Evolutionary conservation across 2,888 invertebrate species (phyloP), one percentile per base, ranked within the genome.

Genomic region (Phyto melanocephala): DNA sequence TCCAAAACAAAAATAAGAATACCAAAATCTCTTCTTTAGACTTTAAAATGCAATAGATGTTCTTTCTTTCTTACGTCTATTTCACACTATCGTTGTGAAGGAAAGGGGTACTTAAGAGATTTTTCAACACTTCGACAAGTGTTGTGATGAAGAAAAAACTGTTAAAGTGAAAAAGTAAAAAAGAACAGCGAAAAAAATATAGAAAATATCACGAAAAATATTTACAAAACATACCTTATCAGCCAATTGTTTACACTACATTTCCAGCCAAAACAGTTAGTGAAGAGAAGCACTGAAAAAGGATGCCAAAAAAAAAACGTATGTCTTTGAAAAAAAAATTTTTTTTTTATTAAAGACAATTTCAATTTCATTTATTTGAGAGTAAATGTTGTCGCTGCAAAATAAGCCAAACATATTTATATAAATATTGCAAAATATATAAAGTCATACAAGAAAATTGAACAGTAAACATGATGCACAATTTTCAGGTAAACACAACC

Each of bases 241-340:
- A 81, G 81, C 68, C 84, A 84, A 84, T 81, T 81, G 81, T 76
- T 81, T 80, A 81, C 72, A 76, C 50, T 68, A 76, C 71, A 84
- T 71, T 81, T 76, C 81, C 56, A 74, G 22, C n/a, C 40, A 40
- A 42, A 60, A 50, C 40, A 74, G 35, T 60, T 28, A 15, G 13
- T 15, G 7, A 28, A 37, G 8, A 35, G 60, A n/a, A 22, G 5
- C 11, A 63, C 11, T 15, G 13, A 22, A 58, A 56, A 62, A 20
- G 20, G 37, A 63, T 62, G 45, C 45, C 56, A 50, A 5, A 28
- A 40, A 7, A 28, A 63, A 71, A 20, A 33, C 35, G 15, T 68
- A 50, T 62, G 62, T 62, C 63, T 74, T 45, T n/a, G 5, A 42
- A 68, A 63, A 62, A 63, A 52, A n/a, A n/a, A 17, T 37, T 2